Conservation (phyloP, 2,888 invertebrate species). For the Poecilus cupreus region DNA sequence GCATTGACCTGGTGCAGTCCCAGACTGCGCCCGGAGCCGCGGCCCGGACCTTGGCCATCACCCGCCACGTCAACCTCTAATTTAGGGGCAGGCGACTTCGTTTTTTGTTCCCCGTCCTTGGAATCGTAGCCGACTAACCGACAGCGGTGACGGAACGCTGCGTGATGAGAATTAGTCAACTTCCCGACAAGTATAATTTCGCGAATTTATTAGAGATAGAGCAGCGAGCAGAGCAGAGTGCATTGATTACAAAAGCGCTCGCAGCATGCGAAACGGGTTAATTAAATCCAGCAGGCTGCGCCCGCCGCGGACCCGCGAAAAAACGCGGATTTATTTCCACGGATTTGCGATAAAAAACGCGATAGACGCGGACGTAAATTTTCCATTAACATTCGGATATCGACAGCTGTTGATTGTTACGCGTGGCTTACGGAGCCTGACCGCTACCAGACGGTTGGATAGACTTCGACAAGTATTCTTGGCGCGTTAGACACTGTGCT, state of each 20-base stretch:
- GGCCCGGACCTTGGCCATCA: background rate
- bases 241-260: background rate
- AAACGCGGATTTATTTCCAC: slow-evolving; percentile 38
- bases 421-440: slow-evolving; percentile 28
- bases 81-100: slow-evolving; percentile 60
- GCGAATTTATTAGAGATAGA: no score
- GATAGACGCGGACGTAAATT: slow-evolving; percentile 39
- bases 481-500: background rate
- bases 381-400: slow-evolving; percentile 52
- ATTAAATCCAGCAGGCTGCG: slow-evolving; percentile 12
- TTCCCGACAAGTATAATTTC: no score
- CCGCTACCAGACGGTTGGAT: slow-evolving; percentile 14
- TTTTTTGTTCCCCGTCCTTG: slow-evolving; percentile 64
- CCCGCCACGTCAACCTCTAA: slow-evolving; percentile 61
- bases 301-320: slow-evolving; percentile 7
- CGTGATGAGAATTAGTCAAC: no score
- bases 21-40: background rate
- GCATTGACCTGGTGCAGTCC: background rate
- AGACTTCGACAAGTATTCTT: background rate
- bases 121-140: slow-evolving; percentile 66
- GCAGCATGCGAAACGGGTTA: slow-evolving; percentile 4
- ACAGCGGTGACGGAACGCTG: slow-evolving; percentile 39
- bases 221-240: no score
- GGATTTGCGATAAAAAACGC: slow-evolving; percentile 44
- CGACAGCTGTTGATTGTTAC: slow-evolving; percentile 37